Conservation (phyloP, 2,113 vertebrate genomes). For the Rana temporaria region DNA sequence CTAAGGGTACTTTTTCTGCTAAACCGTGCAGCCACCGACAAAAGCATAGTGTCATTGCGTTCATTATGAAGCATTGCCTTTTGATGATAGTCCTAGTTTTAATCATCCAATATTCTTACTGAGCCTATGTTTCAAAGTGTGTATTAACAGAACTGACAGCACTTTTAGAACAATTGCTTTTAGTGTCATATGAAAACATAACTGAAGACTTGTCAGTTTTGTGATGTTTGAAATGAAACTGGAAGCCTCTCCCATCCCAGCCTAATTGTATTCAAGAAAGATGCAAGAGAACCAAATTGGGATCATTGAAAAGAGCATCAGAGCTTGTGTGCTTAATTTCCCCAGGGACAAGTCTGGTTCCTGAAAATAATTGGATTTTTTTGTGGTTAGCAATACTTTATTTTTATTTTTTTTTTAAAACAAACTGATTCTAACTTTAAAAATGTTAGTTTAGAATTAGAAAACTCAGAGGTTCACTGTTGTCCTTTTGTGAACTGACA, state of each 20-base stretch:
- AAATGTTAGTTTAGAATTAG: not conserved
- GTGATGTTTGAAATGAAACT: conserved; percentile 6
- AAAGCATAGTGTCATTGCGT: no score
- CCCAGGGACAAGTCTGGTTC: conserved; percentile 17
- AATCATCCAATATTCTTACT: no score
- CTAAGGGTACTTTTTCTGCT: no score
- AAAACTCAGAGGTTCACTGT: not conserved
- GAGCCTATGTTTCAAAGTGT: no score
- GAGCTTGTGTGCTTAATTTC: conserved; percentile 52
- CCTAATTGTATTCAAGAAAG: conserved; percentile 34
- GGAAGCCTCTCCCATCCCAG: not conserved
- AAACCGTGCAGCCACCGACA: no score
- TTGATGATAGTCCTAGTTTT: no score
- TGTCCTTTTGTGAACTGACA: not conserved
- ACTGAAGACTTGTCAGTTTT: not conserved
- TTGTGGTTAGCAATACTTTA: conserved; percentile 29
- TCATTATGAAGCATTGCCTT: no score
- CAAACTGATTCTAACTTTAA: conserved; percentile 14
- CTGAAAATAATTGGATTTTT: conserved; percentile 49
- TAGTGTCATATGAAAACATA: not conserved
- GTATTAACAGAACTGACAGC: not conserved
- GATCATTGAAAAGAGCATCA: conserved; percentile 16
- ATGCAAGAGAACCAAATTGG: conserved; percentile 35
- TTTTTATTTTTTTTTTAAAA: conserved; percentile 19
- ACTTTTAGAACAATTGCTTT: not conserved